These are phyloP conservation scores for Halcyon smyrnensis DNA, from an alignment of 2,797 vertebrate genomes.

Conservation along the genomic window DNA sequence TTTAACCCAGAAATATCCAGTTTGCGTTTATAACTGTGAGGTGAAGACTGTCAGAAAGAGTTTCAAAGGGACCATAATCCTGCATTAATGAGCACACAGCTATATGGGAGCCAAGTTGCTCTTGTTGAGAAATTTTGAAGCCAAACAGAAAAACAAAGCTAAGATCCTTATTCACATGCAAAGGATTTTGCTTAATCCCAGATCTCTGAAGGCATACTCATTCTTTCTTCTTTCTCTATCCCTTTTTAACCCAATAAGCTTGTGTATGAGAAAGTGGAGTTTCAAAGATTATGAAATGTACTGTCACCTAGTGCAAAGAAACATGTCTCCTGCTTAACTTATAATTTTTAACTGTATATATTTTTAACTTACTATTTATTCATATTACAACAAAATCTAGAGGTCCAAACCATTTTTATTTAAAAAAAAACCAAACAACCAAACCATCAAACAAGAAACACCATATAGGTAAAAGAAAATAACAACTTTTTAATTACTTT, in stretches of 20 bases:
- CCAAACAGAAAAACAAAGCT: slow-evolving; percentile 62
- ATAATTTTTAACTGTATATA: no score
- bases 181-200: slow-evolving; percentile 59
- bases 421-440: not conserved
- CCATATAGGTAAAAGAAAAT: not conserved
- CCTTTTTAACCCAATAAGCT: slow-evolving; percentile 34
- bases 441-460: not conserved
- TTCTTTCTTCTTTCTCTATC: slow-evolving; percentile 25
- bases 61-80: slow-evolving; percentile 69
- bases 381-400: not conserved
- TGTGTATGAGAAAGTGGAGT: not conserved
- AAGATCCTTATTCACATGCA: slow-evolving; percentile 49
- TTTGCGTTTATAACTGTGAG: slow-evolving; percentile 25
- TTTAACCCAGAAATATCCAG: slow-evolving; percentile 45
- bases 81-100: slow-evolving; percentile 61
- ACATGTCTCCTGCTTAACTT: not conserved
- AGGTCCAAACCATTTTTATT: not conserved
- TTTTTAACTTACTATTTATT: not conserved
- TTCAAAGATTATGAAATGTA: not conserved
- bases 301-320: not conserved
- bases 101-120: slow-evolving; percentile 49
- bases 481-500: not conserved
- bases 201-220: slow-evolving; percentile 53
- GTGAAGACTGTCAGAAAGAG: slow-evolving; percentile 51
- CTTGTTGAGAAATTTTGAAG: slow-evolving; percentile 57